Base-by-base conservation (phyloP, 2,113 vertebrate species). In the Pomatorhinus ruficollis region DNA sequence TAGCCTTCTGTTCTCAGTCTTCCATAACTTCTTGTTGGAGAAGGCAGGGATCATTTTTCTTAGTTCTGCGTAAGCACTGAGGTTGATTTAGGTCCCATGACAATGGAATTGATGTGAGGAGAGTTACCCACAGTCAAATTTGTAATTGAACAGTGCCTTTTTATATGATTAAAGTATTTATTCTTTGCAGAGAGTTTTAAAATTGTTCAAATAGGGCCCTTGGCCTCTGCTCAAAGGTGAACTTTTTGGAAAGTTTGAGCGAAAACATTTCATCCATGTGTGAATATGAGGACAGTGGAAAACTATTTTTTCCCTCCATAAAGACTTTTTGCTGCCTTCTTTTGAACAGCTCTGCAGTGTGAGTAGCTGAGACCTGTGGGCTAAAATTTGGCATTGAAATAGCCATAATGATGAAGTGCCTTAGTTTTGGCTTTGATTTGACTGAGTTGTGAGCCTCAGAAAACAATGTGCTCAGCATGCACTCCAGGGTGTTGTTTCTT, bases 401-500 rank as follows among this genome's bases (percentile, higher is more conserved):
- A 63, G 30, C 45, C 54, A 14, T 61, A 45, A 40, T 50, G 87
- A 35, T 47, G 74, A 93, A 93, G 77, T 66, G 33, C 37, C 61
- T 95, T 60, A 25, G 65, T 87, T 93, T 90, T 87, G 76, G 76
- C 93, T 95, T 85, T 92, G 70, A 80, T 89, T 69, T 90, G 88
- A 79, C 54, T 71, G 66, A 94, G 24, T 77, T 82, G 80, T 4
- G 27, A 96, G 71, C 64, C 59, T 91, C 60, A 69, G 82, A 92
- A 95, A 96, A 76, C 85, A 64, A 42, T 11, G 42, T 70, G 83
- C 65, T 84, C 65, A n/a, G 65, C 44, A 28, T 44, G 85, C 53
- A 72, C 57, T 89, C 82, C 39, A 65, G 69, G 33, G 42, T 47
- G 84, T 69, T 64, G 25, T 83, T 74, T 92, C 63, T 95, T 89